Conservation (phyloP, 2,113 vertebrate genomes). For the Platycercus adscitus region DNA sequence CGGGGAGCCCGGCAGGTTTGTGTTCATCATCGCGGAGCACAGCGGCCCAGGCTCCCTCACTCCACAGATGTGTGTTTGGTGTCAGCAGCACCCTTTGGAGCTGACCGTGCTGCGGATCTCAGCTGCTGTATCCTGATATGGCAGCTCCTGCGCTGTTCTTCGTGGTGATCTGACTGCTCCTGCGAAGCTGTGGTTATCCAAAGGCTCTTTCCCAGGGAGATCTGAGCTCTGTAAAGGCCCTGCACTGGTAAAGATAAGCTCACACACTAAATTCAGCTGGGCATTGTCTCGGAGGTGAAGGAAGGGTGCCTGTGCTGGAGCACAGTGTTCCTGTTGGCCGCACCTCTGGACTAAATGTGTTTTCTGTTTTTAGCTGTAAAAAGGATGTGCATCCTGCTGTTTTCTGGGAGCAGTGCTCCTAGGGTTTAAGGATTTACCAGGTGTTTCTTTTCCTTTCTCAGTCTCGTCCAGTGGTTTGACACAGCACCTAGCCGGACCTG, state of each 20-base stretch:
- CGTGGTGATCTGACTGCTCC: fast-evolving
- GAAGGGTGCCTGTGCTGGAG: neutral
- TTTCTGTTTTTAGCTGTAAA: neutral
- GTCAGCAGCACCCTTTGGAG: neutral
- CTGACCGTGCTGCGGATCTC: neutral
- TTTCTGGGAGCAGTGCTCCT: neutral
- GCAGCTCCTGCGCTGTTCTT: neutral
- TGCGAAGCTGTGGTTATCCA: neutral
- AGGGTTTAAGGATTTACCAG: neutral
- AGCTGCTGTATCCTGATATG: neutral
- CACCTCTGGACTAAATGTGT: neutral
- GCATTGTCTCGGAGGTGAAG: neutral
- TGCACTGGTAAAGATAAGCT: conserved; percentile 26
- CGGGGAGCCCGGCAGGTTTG: neutral
- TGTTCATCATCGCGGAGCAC: fast-evolving
- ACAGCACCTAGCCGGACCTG: conserved; percentile 91
- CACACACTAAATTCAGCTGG: neutral
- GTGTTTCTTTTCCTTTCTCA: conserved; percentile 51
- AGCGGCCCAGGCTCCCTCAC: fast-evolving
- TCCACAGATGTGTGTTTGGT: fast-evolving
- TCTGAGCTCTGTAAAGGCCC: neutral
- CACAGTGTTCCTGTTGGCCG: fast-evolving
- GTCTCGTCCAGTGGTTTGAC: conserved; percentile 93
- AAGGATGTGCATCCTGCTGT: neutral
- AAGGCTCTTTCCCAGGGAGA: neutral